phyloP scores from a whole-genome alignment of 2,888 invertebrate species.

The Pterostichus niger region DNA sequence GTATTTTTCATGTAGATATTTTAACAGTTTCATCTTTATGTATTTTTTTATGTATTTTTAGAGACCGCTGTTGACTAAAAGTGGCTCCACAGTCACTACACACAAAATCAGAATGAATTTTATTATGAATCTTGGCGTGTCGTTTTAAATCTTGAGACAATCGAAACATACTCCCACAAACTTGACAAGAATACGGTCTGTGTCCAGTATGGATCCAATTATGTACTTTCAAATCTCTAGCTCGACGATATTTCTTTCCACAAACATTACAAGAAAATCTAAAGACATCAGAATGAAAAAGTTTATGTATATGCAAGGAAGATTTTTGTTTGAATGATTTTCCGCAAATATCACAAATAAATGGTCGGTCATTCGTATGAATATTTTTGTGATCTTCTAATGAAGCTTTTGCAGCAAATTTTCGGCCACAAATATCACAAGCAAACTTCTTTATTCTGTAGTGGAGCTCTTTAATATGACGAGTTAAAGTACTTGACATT shows the following conservation, averaged over 20 bases:
- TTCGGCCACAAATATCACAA: slow-evolving; percentile 78
- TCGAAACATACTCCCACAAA: slow-evolving; percentile 79
- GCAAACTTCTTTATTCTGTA: slow-evolving; percentile 76
- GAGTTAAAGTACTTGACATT: slow-evolving; percentile 78
- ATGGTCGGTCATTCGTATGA: slow-evolving; percentile 77
- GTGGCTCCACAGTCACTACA: slow-evolving; percentile 76
- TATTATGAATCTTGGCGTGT: slow-evolving; percentile 76
- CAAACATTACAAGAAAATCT: slow-evolving; percentile 78
- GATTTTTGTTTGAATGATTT: slow-evolving; percentile 79
- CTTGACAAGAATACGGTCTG: slow-evolving; percentile 78
- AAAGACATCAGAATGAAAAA: slow-evolving; percentile 75
- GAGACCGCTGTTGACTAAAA: slow-evolving; percentile 77
- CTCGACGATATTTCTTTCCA: slow-evolving; percentile 79
- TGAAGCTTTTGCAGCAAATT: slow-evolving; percentile 78
- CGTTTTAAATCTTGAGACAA: slow-evolving; percentile 75
- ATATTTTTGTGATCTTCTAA: slow-evolving; percentile 78
- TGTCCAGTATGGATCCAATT: slow-evolving; percentile 80
- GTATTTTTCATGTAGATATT: no score
- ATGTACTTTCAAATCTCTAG: slow-evolving; percentile 79
- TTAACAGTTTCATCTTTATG: slow-evolving; percentile 62
- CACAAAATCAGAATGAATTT: slow-evolving; percentile 74
- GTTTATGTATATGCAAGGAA: slow-evolving; percentile 78
- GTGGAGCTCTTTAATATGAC: slow-evolving; percentile 79
- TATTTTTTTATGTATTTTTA: slow-evolving; percentile 73
- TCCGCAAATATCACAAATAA: slow-evolving; percentile 80